Evolutionary conservation across 2,888 invertebrate species (phyloP), one percentile per base, ranked within the genome.

Genomic region (Baronia brevicornis): DNA sequence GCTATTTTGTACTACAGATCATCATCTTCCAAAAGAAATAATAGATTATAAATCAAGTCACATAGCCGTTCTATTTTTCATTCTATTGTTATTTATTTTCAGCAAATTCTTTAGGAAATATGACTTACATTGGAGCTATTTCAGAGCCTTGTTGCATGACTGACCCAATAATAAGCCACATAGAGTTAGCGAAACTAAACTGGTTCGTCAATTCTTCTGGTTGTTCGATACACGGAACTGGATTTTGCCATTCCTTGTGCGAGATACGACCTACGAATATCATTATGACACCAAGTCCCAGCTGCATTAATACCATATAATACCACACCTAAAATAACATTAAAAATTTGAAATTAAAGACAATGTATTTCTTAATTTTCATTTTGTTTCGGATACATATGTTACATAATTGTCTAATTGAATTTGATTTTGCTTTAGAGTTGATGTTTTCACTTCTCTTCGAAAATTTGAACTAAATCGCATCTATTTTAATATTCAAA

Each of bases 81-180:
- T n/a, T n/a, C n/a, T 18, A 29, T 22, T 4, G 7, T 9, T 3
- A 8, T 5, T 6, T 19, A 9, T 8, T 4, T 4, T 19, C 5
- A 9, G 4, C 4, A 22, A 24, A 19, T 6, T 2, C n/a, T 25
- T 21, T 12, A 14, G 5, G 23, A 17, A 29, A 20, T 14, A 30
- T 21, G 11, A 5, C 65, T 51, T 71, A 94, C 93, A 92, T 92
- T 1, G 95, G 94, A 1, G 94, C 94, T 46, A 95, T 89, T 73
- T 96, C 95, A 5, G 93, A 90, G 6, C 96, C 95, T 55, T 96
- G 95, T 51, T 95, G 95, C 86, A 95, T 87, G 36, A 95, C 87
- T 31, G 93, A 91, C 3, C 94, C 94, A 39, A 94, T 90, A 19
- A 94, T 92, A 54, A 95, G 94, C 96, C 96, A 97, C 19, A 96